Conservation (phyloP, 2,888 invertebrate genomes). For the Ellobium chinense region DNA sequence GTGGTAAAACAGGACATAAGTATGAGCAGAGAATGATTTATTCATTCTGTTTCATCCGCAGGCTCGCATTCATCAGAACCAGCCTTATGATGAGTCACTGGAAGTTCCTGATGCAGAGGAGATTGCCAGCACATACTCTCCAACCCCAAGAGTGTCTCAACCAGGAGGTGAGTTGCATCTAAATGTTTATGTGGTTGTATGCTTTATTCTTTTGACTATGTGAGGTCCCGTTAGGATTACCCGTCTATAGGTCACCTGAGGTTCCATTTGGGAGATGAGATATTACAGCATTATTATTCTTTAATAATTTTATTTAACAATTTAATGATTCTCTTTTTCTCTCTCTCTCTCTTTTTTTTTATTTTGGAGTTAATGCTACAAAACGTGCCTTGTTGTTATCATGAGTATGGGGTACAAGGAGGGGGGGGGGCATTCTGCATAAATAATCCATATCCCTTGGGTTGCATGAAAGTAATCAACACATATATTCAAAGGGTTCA, state of each 20-base stretch:
- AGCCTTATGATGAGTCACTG: slow-evolving; percentile 79
- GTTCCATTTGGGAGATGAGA: neutral
- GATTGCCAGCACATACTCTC: slow-evolving; percentile 77
- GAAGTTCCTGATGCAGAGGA: slow-evolving; percentile 79
- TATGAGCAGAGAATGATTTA: no score
- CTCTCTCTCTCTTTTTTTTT: no score
- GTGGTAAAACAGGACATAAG: no score
- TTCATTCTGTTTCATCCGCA: slow-evolving; percentile 40
- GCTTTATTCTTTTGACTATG: neutral
- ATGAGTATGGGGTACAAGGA: no score
- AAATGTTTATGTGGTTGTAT: no score
- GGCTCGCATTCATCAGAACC: slow-evolving; percentile 74
- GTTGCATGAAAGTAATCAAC: no score
- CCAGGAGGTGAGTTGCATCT: slow-evolving; percentile 59
- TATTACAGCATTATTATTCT: neutral
- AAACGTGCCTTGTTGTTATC: no score
- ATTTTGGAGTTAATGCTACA: no score
- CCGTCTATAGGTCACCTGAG: neutral
- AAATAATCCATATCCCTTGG: no score
- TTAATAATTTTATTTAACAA: neutral
- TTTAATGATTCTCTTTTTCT: no score
- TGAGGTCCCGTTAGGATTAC: neutral
- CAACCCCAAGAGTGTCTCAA: slow-evolving; percentile 73
- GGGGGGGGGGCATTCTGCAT: no score
- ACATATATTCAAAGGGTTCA: no score